Base-by-base conservation (phyloP, 2,888 invertebrate species). In the Hymenopus coronatus region DNA sequence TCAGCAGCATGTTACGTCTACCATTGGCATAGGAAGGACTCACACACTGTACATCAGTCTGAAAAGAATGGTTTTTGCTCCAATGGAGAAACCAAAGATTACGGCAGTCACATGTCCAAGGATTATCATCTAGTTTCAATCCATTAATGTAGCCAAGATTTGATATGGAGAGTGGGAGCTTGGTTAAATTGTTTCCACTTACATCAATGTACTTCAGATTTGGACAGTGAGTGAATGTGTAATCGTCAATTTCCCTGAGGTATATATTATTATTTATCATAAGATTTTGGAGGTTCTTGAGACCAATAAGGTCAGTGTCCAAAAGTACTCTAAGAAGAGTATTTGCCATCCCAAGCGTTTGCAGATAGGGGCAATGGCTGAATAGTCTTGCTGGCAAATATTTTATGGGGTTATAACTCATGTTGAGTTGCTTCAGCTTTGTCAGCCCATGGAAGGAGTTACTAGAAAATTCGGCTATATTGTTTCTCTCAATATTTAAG, bases 21-120 rank as follows among this genome's bases (percentile, higher is more conserved):
- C 89, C 90, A 40, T 93, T 92, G 84, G 92, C 95, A 92, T 96
- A 96, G 20, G 54, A n/a, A 27, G 70, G 2, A 95, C 94, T 28
- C 95, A 94, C 6, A 92, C 97, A 97, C 90, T 95, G 96, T 87
- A 97, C 93, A 30, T 95, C 95, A 0, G 95, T 95, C 91, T 94
- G 94, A 30, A 92, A 92, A 12, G 92, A 91, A 0, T 93, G 93
- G 84, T 94, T 93, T 90, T 93, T 93, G 87, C 94, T 93, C 96
- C 96, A 96, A 25, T 94, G 92, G 1, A 94, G 93, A 91, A 97
- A 95, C 97, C 97, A 97, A 91, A 95, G 95, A 95, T 97, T 96
- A 87, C 97, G 95, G 92, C 98, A 98, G 93, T 98, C 97, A 93
- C 98, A 98, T 28, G 96, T 95, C 96, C 97, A 97, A 46, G 96